Percentiles rank a stretch among this genome's conserved stretches.
These are phyloP conservation scores for Tipula unca DNA, from an alignment of 2,888 invertebrate genomes.

Conservation along the genomic window DNA sequence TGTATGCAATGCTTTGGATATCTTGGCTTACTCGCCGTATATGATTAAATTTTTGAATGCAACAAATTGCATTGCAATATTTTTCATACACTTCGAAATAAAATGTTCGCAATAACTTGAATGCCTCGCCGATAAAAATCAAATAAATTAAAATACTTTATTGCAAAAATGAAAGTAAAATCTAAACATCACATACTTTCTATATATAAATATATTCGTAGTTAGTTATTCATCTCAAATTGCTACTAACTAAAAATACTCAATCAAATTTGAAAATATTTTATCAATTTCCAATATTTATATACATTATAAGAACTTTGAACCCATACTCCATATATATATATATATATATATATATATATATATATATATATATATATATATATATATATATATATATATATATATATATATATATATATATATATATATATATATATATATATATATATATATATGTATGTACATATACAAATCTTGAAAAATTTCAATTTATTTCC, in stretches of 20 bases:
- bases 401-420: too few relatives aligned
- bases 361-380: too few relatives aligned
- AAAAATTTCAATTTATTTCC: neutral
- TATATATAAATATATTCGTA: too few relatives aligned
- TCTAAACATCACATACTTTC: neutral
- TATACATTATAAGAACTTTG: neutral
- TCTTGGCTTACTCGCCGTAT: too few relatives aligned
- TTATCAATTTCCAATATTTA: neutral
- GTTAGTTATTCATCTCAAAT: neutral
- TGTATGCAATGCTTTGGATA: too few relatives aligned
- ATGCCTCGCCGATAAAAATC: neutral
- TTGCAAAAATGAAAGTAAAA: neutral
- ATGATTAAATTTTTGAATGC: neutral
- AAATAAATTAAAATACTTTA: neutral
- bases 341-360: too few relatives aligned
- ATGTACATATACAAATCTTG: neutral
- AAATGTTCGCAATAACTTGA: neutral
- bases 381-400: too few relatives aligned
- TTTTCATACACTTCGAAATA: neutral
- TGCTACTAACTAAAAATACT: neutral
- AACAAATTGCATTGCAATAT: neutral
- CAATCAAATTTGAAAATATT: neutral
- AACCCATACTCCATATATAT: too few relatives aligned
- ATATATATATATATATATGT: too few relatives aligned
- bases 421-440: too few relatives aligned